Percentiles rank a stretch among this genome's conserved stretches.
Evolutionary conservation across 2,888 invertebrate genomes (phyloP).

Genomic region (Protonemura montana): DNA sequence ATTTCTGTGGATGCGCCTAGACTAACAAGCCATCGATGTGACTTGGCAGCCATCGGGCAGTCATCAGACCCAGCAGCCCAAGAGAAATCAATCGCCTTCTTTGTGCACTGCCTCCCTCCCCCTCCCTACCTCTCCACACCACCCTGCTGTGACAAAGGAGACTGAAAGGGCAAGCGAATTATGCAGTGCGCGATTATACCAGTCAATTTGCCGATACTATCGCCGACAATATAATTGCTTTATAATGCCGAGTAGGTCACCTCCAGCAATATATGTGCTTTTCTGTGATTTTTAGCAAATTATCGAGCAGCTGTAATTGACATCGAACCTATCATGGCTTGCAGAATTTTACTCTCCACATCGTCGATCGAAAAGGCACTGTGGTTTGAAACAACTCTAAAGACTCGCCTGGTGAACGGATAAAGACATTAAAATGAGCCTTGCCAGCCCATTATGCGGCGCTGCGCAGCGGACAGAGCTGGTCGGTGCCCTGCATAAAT

Average conservation of each 20-base stretch:
- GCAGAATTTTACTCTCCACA: neutral
- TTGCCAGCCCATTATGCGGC: too few species aligned
- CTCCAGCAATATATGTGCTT: neutral
- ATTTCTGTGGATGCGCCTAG: too few species aligned
- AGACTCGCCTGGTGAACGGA: neutral
- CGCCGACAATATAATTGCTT: neutral
- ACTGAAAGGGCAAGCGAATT: neutral
- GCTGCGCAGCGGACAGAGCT: neutral
- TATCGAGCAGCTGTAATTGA: neutral
- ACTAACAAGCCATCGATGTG: too few species aligned
- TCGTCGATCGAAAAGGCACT: neutral
- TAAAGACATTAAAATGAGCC: neutral
- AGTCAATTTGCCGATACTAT: neutral
- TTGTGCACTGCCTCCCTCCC: neutral
- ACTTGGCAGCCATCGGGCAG: too few species aligned
- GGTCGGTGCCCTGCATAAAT: neutral
- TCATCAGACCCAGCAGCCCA: too few species aligned
- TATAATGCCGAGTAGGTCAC: neutral
- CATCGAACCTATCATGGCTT: neutral
- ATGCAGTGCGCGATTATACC: neutral
- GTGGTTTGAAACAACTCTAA: neutral
- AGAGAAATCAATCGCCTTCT: too few species aligned
- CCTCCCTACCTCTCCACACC: neutral
- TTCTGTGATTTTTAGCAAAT: neutral
- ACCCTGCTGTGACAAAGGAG: neutral